Evolutionary conservation across 2,113 vertebrate genomes (phyloP).

Genomic region (Melanotaenia duboulayi): DNA sequence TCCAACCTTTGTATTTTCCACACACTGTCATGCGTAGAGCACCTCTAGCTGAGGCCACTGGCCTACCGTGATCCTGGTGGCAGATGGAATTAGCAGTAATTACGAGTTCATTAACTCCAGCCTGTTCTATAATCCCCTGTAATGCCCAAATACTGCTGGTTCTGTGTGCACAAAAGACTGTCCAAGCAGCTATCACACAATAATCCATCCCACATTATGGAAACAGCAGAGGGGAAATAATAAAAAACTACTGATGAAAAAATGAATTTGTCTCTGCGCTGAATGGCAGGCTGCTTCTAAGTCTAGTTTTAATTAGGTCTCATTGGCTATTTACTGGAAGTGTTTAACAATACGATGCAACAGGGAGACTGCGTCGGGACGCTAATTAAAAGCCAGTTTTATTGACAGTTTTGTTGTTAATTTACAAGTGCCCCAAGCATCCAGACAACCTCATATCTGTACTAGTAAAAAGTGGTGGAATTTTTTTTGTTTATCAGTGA

Average conservation of each 20-base stretch:
- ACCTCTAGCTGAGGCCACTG: constrained; percentile 31
- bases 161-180: constrained; percentile 18
- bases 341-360: constrained; percentile 39
- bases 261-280: constrained; percentile 46
- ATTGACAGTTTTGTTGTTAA: constrained; percentile 49
- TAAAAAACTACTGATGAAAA: constrained; percentile 40
- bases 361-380: constrained; percentile 20
- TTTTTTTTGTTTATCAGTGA: constrained; percentile 10
- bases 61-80: constrained; percentile 58
- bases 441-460: constrained; percentile 16
- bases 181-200: constrained; percentile 33
- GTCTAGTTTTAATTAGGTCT: constrained; percentile 44
- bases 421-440: constrained; percentile 19
- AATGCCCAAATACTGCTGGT: constrained; percentile 67
- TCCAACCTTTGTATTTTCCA: constrained; percentile 37
- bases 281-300: constrained; percentile 5
- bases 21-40: background rate
- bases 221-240: constrained; percentile 42
- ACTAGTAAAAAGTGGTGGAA: constrained; percentile 11
- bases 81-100: constrained; percentile 81
- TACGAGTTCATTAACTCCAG: constrained; percentile 79
- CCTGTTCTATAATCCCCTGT: constrained; percentile 74
- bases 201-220: constrained; percentile 31
- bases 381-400: constrained; percentile 67
- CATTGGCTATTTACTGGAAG: constrained; percentile 54